These are phyloP conservation scores for Aleiodes alternator DNA, from an alignment of 2,888 invertebrate genomes.

Conservation along the genomic window DNA sequence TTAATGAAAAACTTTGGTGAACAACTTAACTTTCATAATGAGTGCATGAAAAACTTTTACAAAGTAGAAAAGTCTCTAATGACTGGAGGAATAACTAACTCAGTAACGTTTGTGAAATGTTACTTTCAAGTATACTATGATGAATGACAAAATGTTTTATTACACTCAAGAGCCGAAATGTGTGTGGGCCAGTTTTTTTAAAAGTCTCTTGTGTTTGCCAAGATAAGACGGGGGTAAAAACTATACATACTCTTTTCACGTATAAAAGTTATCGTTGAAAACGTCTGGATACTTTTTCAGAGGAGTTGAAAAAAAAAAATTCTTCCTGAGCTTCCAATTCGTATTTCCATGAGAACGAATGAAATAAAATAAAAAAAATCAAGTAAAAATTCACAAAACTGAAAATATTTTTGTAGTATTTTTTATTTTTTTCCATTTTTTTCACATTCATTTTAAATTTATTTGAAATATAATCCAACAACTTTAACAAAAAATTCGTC, in stretches of 20 bases:
- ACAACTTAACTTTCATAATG: too few relatives aligned
- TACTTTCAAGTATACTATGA: neutral
- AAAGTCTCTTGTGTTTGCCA: slow-evolving; percentile 24
- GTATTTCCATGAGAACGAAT: neutral
- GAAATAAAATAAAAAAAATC: too few relatives aligned
- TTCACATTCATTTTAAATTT: too few relatives aligned
- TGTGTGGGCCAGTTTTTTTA: slow-evolving; percentile 8
- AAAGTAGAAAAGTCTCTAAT: too few relatives aligned
- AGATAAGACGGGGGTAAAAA: neutral
- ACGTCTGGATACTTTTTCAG: slow-evolving; percentile 3
- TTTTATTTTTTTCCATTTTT: too few relatives aligned
- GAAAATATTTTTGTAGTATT: too few relatives aligned
- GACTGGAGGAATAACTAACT: too few relatives aligned
- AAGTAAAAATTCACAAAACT: too few relatives aligned
- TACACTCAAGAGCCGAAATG: slow-evolving; percentile 4
- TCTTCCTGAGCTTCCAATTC: neutral
- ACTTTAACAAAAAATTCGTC: too few relatives aligned
- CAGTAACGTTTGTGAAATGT: neutral
- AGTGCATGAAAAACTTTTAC: too few relatives aligned
- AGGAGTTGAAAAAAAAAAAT: neutral
- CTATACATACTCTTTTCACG: slow-evolving; percentile 3
- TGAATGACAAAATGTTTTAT: slow-evolving; percentile 15
- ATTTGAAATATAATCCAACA: too few relatives aligned
- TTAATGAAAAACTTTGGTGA: too few relatives aligned
- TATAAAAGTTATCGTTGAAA: slow-evolving; percentile 15